Base-by-base conservation (phyloP, 1,140 invertebrate genomes). In the Drosophila lacertosa region DNA sequence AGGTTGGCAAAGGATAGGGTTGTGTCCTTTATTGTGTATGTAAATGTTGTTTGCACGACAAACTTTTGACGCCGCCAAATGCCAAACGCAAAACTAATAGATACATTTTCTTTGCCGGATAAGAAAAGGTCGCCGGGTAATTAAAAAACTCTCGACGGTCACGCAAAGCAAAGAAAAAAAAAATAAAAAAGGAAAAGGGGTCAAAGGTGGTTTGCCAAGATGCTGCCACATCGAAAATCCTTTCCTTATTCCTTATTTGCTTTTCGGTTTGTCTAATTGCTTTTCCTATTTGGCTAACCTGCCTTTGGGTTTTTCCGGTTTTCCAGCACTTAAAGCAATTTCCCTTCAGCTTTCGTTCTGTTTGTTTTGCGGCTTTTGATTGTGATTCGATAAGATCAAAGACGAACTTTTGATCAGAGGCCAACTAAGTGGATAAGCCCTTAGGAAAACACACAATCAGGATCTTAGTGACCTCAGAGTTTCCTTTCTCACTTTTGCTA, bases 31-130 rank as follows among this genome's bases (percentile, higher is more conserved):
- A 37, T 55, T 20, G 11, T n/a, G 20, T 74, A 88, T 86, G 82
- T 55, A 68, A 88, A 86, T 86, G 73, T 65, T 84, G 81, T 84
- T 84, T 84, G 82, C 81, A 62, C 81, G 64, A 88, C 73, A 86
- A 86, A 86, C 73, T 78, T 78, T 78, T 66, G 64, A 63, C 58
- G 44, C 68, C 37, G 40, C 76, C 62, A 81, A 81, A 82, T 74
- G 69, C 73, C 68, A 74, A 80, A 74, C 68, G 73, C 70, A 45
- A 81, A 86, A 71, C 81, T 86, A 86, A 86, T 86, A 86, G 82
- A 86, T 88, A 86, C 82, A 88, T 82, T 83, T 58, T 75, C 58
- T 60, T 20, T 15, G 11, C 40, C 29, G 63, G 73, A 75, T 73
- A 66, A 71, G 33, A 53, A 74, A 55, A 45, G 64, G 48, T 26